Evolutionary conservation across 2,797 vertebrate genomes (phyloP).

Genomic region (Arctocebus calabarensis): DNA sequence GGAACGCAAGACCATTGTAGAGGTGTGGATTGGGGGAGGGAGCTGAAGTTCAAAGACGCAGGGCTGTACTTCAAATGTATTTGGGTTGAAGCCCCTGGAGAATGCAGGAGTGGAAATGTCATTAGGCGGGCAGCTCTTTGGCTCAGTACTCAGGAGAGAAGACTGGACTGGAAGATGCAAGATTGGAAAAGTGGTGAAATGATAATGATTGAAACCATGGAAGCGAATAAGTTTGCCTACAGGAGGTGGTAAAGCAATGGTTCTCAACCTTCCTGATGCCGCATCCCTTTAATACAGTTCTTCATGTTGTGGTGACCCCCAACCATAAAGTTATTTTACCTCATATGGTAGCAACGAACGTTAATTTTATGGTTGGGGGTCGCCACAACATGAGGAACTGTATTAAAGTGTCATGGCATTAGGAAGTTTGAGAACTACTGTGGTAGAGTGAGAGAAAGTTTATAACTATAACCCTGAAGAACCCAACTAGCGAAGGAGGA

Average conservation of each 20-base stretch:
- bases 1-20: not conserved
- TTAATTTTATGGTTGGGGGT: too few relatives aligned
- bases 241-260: not conserved
- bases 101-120: not conserved
- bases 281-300: too few relatives aligned
- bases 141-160: not conserved
- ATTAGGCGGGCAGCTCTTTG: not conserved
- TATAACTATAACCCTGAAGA: not conserved
- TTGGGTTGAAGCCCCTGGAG: not conserved
- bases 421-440: too few relatives aligned
- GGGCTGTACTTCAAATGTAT: not conserved
- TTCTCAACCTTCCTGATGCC: too few relatives aligned
- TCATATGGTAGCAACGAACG: too few relatives aligned
- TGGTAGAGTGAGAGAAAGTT: not conserved
- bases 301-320: too few relatives aligned
- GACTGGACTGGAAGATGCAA: not conserved
- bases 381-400: too few relatives aligned
- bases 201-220: not conserved
- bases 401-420: too few relatives aligned
- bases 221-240: not conserved
- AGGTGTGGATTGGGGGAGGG: accelerated
- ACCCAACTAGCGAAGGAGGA: not conserved
- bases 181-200: conserved; percentile 6
- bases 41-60: not conserved
- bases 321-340: too few relatives aligned